These are phyloP conservation scores for Periophthalmodon schlosseri DNA, from an alignment of 2,113 vertebrate genomes.

Conservation along the genomic window DNA sequence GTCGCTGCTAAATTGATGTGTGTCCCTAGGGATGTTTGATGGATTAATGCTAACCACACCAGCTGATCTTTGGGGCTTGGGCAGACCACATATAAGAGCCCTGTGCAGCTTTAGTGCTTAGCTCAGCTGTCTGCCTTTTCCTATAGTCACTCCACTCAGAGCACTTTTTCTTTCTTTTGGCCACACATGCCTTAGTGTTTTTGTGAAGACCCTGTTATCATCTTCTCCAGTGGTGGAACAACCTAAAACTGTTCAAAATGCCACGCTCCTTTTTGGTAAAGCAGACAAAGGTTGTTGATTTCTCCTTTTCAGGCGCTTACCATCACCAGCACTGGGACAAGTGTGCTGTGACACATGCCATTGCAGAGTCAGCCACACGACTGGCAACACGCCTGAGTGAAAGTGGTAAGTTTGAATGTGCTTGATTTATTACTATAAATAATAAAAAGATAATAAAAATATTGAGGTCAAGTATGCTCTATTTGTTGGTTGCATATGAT, in stretches of 20 bases:
- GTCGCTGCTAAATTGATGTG: constrained; percentile 72
- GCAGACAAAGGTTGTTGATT: constrained; percentile 66
- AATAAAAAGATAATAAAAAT: not conserved
- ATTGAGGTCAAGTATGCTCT: too few relatives aligned
- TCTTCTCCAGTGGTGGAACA: constrained; percentile 9
- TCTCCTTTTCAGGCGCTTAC: constrained; percentile 47
- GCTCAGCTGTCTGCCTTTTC: constrained; percentile 60
- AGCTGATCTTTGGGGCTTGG: constrained; percentile 70
- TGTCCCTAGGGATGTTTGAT: constrained; percentile 74
- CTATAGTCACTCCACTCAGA: constrained; percentile 20
- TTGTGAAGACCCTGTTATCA: constrained; percentile 4
- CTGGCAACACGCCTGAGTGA: constrained; percentile 59
- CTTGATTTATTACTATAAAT: too few relatives aligned
- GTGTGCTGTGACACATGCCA: constrained; percentile 60
- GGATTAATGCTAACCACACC: constrained; percentile 74
- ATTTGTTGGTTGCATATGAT: too few relatives aligned
- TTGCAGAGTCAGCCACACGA: constrained; percentile 61
- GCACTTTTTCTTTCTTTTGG: constrained; percentile 25
- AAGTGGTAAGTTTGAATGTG: constrained; percentile 55
- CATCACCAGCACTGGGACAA: constrained; percentile 54
- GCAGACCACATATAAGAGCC: constrained; percentile 65
- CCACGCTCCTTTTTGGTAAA: constrained; percentile 73
- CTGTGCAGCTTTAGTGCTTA: constrained; percentile 63
- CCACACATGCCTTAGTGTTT: not conserved
- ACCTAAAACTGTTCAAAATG: constrained; percentile 45